Evolutionary conservation across 2,888 invertebrate genomes (phyloP), one percentile per base, ranked within the genome.

Genomic region (Deladenus siricidicola): DNA sequence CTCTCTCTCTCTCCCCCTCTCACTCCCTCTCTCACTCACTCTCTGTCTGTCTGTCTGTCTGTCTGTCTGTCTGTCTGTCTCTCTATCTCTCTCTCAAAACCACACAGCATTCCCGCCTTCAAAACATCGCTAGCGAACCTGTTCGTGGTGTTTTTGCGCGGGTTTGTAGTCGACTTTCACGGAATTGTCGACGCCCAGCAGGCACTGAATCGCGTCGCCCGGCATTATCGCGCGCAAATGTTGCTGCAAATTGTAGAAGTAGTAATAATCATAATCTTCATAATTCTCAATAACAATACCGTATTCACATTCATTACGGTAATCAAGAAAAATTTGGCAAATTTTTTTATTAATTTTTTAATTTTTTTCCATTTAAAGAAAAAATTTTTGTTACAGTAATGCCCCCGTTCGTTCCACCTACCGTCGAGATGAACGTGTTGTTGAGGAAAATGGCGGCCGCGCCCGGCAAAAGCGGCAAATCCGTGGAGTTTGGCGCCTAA

Each of bases 381-480:
- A n/a, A n/a, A n/a, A n/a, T n/a, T n/a, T n/a, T n/a, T n/a, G n/a
- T n/a, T n/a, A n/a, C n/a, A n/a, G n/a, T n/a, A n/a, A n/a, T n/a
- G n/a, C n/a, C n/a, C n/a, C n/a, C n/a, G n/a, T n/a, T n/a, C n/a
- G n/a, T n/a, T n/a, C n/a, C n/a, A 75, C 49, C 21, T 50, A 76
- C 76, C 66, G 73, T 82, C 4, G 80, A 77, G 23, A 82, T 76
- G 70, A 82, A 82, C 63, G 78, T 80, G 69, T 81, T 81, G 68
- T 82, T 81, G 56, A 82, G 70, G 68, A 81, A 82, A 39, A 82
- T 76, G 61, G 76, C 78, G 21, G 79, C 79, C 14, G 78, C 71
- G 19, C 82, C 82, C 21, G 80, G 72, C 43, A 82, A 74, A 10
- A 82, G 69, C 2, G 80, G 77, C 65, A 79, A 78, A 28, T 68